phyloP scores from a whole-genome alignment of 2,797 vertebrate species.

The Schizopygopsis pylzovi region DNA sequence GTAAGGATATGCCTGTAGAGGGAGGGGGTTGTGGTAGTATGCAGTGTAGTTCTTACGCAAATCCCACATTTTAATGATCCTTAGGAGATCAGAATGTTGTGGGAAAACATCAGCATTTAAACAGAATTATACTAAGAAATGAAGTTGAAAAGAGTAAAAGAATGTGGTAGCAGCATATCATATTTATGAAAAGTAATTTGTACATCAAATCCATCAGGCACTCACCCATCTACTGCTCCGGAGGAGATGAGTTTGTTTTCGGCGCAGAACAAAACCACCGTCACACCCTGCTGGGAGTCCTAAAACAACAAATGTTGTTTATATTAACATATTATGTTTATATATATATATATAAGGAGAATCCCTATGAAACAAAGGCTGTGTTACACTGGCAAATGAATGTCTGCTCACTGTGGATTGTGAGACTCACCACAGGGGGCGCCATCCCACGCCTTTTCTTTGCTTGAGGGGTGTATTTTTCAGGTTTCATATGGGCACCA shows the following conservation, averaged over 20 bases:
- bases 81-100: slow-evolving; percentile 59
- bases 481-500: slow-evolving; percentile 90
- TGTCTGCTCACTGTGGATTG: neutral
- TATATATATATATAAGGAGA: too few relatives aligned
- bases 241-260: slow-evolving; percentile 92
- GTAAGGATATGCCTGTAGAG: slow-evolving; percentile 85
- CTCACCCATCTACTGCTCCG: slow-evolving; percentile 96
- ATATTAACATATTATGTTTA: too few relatives aligned
- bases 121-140: neutral
- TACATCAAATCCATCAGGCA: neutral
- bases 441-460: slow-evolving; percentile 92
- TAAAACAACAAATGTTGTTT: slow-evolving; percentile 57
- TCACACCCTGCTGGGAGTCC: slow-evolving; percentile 95
- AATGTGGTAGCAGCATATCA: neutral
- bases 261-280: slow-evolving; percentile 93
- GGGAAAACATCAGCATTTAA: neutral
- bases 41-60: slow-evolving; percentile 89
- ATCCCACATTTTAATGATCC: slow-evolving; percentile 95
- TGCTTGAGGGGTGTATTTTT: slow-evolving; percentile 80
- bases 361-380: neutral
- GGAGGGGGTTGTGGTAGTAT: slow-evolving; percentile 84
- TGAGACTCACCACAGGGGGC: slow-evolving; percentile 87
- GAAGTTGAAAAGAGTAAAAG: neutral
- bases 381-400: too few relatives aligned
- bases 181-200: neutral